Evolutionary conservation across 2,888 invertebrate genomes (phyloP).

Genomic region (Bombylius major): DNA sequence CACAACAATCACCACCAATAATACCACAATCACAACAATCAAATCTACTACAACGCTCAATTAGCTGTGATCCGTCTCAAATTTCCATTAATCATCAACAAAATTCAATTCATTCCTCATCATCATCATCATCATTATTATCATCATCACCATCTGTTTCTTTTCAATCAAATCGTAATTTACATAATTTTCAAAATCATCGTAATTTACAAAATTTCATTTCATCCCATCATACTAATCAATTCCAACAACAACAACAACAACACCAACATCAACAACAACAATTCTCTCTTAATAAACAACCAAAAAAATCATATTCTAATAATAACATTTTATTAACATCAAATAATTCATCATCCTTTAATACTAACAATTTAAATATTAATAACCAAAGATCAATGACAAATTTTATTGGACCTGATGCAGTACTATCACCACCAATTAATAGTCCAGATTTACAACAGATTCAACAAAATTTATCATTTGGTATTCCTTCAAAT

Average conservation of each 20-base stretch:
- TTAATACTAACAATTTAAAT: not conserved
- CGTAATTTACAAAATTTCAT: no score
- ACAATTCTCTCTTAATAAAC: not conserved
- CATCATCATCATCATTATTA: constrained; percentile 14
- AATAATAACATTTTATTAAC: not conserved
- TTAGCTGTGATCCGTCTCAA: constrained; percentile 13
- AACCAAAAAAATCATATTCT: not conserved
- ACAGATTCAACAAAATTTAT: not conserved
- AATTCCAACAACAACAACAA: no score
- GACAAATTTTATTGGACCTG: not conserved
- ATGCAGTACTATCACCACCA: not conserved
- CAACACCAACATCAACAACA: no score
- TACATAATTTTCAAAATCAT: not conserved
- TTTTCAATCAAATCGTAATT: no score
- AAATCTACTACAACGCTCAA: constrained; percentile 19
- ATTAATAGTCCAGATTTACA: not conserved
- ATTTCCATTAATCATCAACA: constrained; percentile 10
- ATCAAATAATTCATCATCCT: not conserved
- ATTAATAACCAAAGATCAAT: not conserved
- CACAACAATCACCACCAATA: constrained; percentile 26
- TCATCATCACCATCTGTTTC: no score
- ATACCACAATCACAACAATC: constrained; percentile 21
- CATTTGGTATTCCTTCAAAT: not conserved
- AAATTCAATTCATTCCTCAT: constrained; percentile 12
- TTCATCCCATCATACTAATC: no score